Base-by-base conservation (phyloP, 2,888 invertebrate genomes). In the Temnothorax unifasciatus region DNA sequence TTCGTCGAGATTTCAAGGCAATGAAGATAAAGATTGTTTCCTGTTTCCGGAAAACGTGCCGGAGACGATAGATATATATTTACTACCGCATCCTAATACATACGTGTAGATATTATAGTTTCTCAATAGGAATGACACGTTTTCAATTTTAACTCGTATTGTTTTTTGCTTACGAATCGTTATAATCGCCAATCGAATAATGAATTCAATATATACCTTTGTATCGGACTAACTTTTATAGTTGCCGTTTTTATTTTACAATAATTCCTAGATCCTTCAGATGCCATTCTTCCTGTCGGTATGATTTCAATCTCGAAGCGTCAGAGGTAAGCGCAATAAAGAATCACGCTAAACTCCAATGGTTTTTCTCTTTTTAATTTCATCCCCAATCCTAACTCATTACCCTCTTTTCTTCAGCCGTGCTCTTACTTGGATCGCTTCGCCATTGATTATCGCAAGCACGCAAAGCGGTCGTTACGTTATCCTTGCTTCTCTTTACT, bases 401-500 rank as follows among this genome's bases (percentile, higher is more conserved):
- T 85, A 54, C 44, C 57, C 63, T 81, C 59, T 34, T 63, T 66
- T 74, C 29, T 41, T 57, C 54, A 29, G 25, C 21, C 54, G 59
- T 57, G 57, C 63, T 61, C 57, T 64, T 63, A 52, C 34, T 34
- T 38, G 73, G 21, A 64, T 74, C 73, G 54, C 34, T 52, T 79
- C 25, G 73, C 66, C 11, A 52, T 68, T 69, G 64, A 83, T 75
- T 82, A 86, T 83, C 63, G 66, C 52, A 44, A 82, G 64, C 89
- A 89, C 89, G 89, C 89, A 69, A 89, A 64, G 41, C 38, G 61
- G 50, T 85, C 85, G 66, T 89, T 85, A 88, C 76, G 64, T 54
- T 74, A 83, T 76, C 29, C 50, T 83, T 68, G 50, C 66, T 76
- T 59, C 79, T 71, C 61, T 64, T 63, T 57, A 54, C 68, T 25